Evolutionary conservation across 2,888 invertebrate genomes (phyloP), one percentile per base, ranked within the genome.

Genomic region (Lomographa bimaculata): DNA sequence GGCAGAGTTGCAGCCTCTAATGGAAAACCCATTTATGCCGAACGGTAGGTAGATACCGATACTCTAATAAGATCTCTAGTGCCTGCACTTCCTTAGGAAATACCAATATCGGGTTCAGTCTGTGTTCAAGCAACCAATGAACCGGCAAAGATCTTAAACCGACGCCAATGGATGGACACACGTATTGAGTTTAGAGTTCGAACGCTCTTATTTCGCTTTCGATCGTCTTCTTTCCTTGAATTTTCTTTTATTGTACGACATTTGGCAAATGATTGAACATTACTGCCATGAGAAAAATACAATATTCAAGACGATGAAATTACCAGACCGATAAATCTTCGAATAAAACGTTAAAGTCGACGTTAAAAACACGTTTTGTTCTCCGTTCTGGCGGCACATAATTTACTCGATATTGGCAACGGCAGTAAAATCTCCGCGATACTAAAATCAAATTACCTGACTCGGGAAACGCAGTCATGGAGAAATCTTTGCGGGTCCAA

Each of bases 11-110:
- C 60, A 57, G 55, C 52, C 60, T 63, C 65, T 69, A 72, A 79
- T 77, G 68, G 71, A 70, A 75, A 77, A 71, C 68, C 71, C 69
- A 77, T 77, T 78, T 77, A 71, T 69, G 57, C 56, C 54, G 57
- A 62, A 62, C 60, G 57, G 57, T 46, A 52, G 59, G 60, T 57
- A 44, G 50, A 50, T 60, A 52, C 57, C 42, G 48, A 56, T 56
- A 57, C 50, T 47, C 35, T 68, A 58, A 62, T 65, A 58, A 60
- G 63, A 63, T 53, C 56, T 62, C 40, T 57, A 43, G 25, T 51
- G 35, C 39, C 42, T 44, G 48, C 49, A 44, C 38, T 50, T 46
- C 34, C 50, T 47, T 38, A 36, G 41, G 39, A 55, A 54, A 52
- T 46, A 54, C 53, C 50, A 49, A 46, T 32, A 49, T 42, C 36